phyloP scores from a whole-genome alignment of 2,888 invertebrate genomes.

The Lycophotia porphyrea region DNA sequence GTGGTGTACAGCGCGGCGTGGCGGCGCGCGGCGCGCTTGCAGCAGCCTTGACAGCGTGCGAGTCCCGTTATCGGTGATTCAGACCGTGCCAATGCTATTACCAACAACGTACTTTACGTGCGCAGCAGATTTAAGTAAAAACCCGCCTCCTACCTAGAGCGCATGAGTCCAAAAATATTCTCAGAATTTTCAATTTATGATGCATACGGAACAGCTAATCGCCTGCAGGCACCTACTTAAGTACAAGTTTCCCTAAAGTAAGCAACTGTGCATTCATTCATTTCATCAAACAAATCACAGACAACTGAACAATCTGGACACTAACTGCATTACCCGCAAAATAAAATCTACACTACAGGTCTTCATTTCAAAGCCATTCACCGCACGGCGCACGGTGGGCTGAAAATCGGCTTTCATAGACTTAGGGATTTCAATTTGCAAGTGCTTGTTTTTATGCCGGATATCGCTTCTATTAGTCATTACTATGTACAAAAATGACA shows the following conservation, averaged over 20 bases:
- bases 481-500: too few relatives aligned
- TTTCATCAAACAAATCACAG: background rate
- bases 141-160: slow-evolving; percentile 30
- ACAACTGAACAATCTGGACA: background rate
- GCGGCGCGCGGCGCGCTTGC: background rate
- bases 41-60: slow-evolving; percentile 34
- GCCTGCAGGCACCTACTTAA: background rate
- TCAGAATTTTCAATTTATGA: slow-evolving; percentile 7
- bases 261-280: background rate
- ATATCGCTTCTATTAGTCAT: too few relatives aligned
- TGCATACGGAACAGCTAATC: background rate
- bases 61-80: slow-evolving; percentile 61
- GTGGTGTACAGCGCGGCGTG: background rate
- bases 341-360: background rate
- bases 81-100: slow-evolving; percentile 51
- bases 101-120: slow-evolving; percentile 17
- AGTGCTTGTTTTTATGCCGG: too few relatives aligned
- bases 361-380: background rate
- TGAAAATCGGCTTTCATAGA: too few relatives aligned
- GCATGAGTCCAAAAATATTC: slow-evolving; percentile 25
- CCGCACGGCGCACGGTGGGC: background rate
- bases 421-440: too few relatives aligned
- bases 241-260: background rate
- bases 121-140: slow-evolving; percentile 32
- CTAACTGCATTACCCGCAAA: background rate